Percentiles rank a stretch among this genome's conserved stretches.
Evolutionary conservation across 2,113 vertebrate genomes (phyloP).

Genomic region (Microcebus lehilahytsara): DNA sequence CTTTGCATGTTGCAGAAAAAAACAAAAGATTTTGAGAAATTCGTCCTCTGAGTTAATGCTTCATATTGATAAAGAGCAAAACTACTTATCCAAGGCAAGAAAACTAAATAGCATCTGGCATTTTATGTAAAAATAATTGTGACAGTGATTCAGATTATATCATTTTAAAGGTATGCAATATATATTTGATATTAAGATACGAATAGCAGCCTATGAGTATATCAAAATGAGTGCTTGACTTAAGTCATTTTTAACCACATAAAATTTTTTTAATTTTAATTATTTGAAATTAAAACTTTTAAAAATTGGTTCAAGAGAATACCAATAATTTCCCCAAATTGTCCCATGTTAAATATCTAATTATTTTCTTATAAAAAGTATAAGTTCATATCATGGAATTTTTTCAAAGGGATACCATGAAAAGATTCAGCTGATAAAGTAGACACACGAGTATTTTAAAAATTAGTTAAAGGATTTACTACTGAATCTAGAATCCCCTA

Average conservation of each 20-base stretch:
- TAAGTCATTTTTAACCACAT: constrained; percentile 16
- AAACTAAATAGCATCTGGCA: neutral
- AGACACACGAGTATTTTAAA: neutral
- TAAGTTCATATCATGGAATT: neutral
- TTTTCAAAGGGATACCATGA: neutral
- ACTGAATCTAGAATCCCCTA: neutral
- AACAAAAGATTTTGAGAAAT: neutral
- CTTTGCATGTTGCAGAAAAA: neutral
- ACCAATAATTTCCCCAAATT: neutral
- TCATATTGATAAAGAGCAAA: neutral
- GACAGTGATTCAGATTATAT: neutral
- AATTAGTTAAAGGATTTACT: neutral
- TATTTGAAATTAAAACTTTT: neutral
- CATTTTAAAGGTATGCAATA: constrained; percentile 16
- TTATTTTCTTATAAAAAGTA: neutral
- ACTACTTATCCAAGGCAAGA: neutral
- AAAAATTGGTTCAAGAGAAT: constrained; percentile 15
- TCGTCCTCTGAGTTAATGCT: neutral
- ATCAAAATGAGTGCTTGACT: neutral
- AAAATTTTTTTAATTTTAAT: neutral
- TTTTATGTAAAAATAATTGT: neutral
- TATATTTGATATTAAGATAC: neutral
- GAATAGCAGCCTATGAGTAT: neutral
- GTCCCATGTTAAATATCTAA: neutral
- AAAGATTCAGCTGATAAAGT: neutral